Evolutionary conservation across 1,140 invertebrate species (phyloP).

Genomic region (Heliconius nattereri): DNA sequence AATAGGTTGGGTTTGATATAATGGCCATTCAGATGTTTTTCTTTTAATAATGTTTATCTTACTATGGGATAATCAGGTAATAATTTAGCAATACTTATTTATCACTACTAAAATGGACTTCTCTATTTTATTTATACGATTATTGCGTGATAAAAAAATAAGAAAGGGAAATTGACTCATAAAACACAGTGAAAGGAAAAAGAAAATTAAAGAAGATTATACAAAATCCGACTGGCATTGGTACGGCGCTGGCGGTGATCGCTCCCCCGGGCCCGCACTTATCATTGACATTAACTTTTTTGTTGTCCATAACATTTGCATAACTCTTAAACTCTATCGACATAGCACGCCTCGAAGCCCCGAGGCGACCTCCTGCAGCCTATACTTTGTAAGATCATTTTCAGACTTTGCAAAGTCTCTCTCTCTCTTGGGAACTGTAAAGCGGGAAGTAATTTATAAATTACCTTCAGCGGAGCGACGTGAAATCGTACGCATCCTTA

Average conservation of each 20-base stretch:
- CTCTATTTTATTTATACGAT: slow-evolving; percentile 1
- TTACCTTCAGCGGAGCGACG: slow-evolving; percentile 53
- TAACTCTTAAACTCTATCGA: slow-evolving; percentile 76
- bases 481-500: slow-evolving; percentile 50
- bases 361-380: slow-evolving; percentile 61
- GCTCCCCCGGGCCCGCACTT: slow-evolving; percentile 65
- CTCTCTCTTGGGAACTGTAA: slow-evolving; percentile 64
- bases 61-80: no score
- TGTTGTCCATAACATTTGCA: slow-evolving; percentile 81
- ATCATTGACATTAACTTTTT: slow-evolving; percentile 80
- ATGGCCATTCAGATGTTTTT: slow-evolving; percentile 38
- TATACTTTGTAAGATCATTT: slow-evolving; percentile 78
- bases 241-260: slow-evolving; percentile 42
- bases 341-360: slow-evolving; percentile 62
- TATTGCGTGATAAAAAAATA: neutral
- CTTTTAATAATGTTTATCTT: no score
- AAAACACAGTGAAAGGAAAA: slow-evolving; percentile 16
- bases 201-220: slow-evolving; percentile 34
- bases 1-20: slow-evolving; percentile 27
- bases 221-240: slow-evolving; percentile 11
- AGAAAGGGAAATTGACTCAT: slow-evolving; percentile 1
- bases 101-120: neutral
- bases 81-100: no score
- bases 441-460: slow-evolving; percentile 65
- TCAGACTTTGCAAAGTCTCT: slow-evolving; percentile 65